phyloP scores from a whole-genome alignment of 2,888 invertebrate genomes.

The Tachina fera region DNA sequence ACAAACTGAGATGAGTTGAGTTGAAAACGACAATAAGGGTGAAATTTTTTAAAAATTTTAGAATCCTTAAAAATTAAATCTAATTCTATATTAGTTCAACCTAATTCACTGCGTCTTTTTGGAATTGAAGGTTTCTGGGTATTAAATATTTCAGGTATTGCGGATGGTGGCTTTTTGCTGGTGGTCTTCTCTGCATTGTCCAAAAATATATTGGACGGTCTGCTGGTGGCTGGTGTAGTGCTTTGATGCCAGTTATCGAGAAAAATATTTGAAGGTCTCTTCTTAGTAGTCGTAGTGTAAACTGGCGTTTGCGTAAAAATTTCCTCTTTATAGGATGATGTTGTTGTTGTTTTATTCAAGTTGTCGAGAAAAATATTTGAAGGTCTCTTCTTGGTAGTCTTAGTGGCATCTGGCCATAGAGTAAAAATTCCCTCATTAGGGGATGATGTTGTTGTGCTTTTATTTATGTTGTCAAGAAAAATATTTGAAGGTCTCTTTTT shows the following conservation, averaged over 20 bases:
- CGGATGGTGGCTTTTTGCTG: background rate
- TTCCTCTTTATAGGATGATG: background rate
- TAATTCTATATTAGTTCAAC: constrained; percentile 63
- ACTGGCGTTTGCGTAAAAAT: too few relatives aligned
- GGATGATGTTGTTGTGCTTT: background rate
- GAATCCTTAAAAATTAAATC: background rate
- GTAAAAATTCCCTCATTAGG: background rate
- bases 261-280: background rate
- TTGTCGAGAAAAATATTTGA: constrained; percentile 18
- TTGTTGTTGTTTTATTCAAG: background rate
- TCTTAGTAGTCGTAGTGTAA: background rate
- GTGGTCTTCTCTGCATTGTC: constrained; percentile 5
- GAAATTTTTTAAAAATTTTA: too few relatives aligned
- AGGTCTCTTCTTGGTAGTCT: background rate
- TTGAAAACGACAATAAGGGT: too few relatives aligned
- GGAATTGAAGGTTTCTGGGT: background rate
- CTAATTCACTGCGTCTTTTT: constrained; percentile 73
- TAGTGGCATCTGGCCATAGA: background rate
- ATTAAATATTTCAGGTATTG: constrained; percentile 1
- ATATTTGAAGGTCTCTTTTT: constrained; percentile 2
- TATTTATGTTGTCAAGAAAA: background rate
- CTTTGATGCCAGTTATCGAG: constrained; percentile 12
- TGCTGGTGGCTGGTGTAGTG: constrained; percentile 1
- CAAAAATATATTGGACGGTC: constrained; percentile 6
- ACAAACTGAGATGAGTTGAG: too few relatives aligned